A percentile compares a stretch with the other conserved stretches of the same genome.
These are phyloP conservation scores for Pardosa pseudoannulata DNA, from an alignment of 2,888 invertebrate genomes.

Conservation along the genomic window DNA sequence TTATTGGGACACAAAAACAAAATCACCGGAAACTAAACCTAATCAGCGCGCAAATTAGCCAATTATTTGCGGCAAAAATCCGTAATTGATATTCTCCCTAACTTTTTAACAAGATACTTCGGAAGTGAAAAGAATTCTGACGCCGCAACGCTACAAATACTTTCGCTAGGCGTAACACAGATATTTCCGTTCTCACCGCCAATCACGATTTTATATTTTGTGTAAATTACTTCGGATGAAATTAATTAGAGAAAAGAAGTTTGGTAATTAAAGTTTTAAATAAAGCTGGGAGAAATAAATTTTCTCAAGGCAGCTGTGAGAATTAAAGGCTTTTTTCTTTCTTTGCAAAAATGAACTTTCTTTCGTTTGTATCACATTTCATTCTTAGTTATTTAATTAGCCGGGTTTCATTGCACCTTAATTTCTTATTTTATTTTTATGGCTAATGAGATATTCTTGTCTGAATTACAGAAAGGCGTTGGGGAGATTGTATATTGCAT, in stretches of 20 bases:
- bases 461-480: neutral
- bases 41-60: constrained; percentile 12
- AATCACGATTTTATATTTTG: neutral
- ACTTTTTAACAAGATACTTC: neutral
- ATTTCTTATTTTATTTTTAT: neutral
- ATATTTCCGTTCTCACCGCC: no score
- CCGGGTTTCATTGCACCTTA: neutral
- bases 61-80: neutral
- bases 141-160: no score
- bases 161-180: no score
- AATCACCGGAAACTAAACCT: neutral
- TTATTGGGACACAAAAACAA: no score
- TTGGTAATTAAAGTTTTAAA: constrained; percentile 10
- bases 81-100: neutral
- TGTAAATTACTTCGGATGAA: neutral
- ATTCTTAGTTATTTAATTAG: neutral
- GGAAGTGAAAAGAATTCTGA: neutral
- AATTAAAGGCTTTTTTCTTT: neutral
- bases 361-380: neutral
- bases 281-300: no score
- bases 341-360: neutral
- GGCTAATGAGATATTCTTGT: neutral
- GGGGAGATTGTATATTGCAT: no score
- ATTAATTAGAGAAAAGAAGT: constrained; percentile 4
- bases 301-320: neutral